Conservation (phyloP, 2,797 vertebrate species). For the Sus cebifrons region DNA sequence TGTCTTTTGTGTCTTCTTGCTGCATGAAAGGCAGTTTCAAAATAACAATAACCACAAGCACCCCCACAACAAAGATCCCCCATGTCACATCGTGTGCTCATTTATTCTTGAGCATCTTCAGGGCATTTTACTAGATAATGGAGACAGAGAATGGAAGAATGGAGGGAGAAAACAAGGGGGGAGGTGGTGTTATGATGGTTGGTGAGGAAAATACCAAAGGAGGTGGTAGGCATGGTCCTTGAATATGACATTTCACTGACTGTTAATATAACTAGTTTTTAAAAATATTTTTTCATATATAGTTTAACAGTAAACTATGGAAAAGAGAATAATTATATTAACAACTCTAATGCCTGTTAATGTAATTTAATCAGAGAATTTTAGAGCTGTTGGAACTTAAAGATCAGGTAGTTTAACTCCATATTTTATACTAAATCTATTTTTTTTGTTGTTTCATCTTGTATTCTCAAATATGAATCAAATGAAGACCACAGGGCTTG, state of each 20-base stretch:
- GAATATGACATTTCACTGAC: background rate
- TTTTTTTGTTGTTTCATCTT: slow-evolving; percentile 59
- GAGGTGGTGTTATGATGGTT: background rate
- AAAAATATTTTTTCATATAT: slow-evolving; percentile 10
- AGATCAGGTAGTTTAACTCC: background rate
- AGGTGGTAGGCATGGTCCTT: background rate
- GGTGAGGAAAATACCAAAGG: background rate
- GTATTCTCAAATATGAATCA: slow-evolving; percentile 30
- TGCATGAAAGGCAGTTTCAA: slow-evolving; percentile 36
- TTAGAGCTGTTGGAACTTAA: background rate
- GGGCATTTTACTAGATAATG: background rate
- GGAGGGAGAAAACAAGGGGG: background rate
- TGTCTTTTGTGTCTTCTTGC: slow-evolving; percentile 2
- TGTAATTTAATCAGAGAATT: slow-evolving; percentile 39
- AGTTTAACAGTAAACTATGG: background rate
- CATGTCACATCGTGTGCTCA: background rate
- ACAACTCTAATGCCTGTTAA: slow-evolving; percentile 17
- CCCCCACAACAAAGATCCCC: background rate
- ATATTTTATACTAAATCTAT: background rate
- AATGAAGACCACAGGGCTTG: background rate
- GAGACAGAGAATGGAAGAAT: background rate
- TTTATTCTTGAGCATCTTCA: background rate
- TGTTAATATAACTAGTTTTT: background rate
- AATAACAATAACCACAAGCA: background rate
- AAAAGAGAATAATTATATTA: slow-evolving; percentile 8